Evolutionary conservation across 2,888 invertebrate species (phyloP).

Genomic region (Mesochorus sp.): DNA sequence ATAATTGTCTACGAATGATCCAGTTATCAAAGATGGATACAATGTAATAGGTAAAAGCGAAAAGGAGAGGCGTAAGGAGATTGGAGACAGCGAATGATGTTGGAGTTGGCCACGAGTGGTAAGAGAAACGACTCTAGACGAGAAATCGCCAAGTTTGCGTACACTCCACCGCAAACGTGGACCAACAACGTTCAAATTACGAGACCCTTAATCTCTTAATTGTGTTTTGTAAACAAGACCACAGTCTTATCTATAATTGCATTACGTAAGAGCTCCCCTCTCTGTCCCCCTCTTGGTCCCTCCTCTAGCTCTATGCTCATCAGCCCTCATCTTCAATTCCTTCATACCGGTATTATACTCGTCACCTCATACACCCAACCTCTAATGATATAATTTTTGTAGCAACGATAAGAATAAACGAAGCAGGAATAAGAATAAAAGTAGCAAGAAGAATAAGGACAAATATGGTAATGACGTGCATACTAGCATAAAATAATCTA

Average conservation of each 20-base stretch:
- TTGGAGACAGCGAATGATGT: background rate
- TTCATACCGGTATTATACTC: background rate
- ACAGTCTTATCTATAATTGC: conserved; percentile 67
- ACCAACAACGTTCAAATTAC: conserved; percentile 62
- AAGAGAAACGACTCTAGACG: conserved; percentile 10
- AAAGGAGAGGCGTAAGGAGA: background rate
- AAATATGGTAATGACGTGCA: too few species aligned
- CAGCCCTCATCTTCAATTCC: background rate
- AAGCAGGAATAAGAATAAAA: conserved; percentile 12
- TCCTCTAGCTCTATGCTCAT: background rate
- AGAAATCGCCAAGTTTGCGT: conserved; percentile 43
- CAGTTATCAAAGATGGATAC: background rate
- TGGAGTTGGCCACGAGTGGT: background rate
- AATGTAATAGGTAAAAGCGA: background rate
- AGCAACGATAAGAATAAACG: conserved; percentile 41
- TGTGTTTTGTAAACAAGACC: conserved; percentile 64
- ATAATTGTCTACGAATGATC: too few species aligned
- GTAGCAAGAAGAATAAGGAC: background rate
- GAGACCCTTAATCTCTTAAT: conserved; percentile 66
- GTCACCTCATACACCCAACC: too few species aligned
- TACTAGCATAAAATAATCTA: too few species aligned
- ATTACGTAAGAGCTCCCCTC: conserved; percentile 42
- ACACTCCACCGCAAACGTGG: conserved; percentile 16
- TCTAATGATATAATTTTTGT: conserved; percentile 25
- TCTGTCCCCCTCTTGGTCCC: background rate